Evolutionary conservation across 1,140 invertebrate species (phyloP), one percentile per base, ranked within the genome.

Genomic region (Drosophila kohkoa): DNA sequence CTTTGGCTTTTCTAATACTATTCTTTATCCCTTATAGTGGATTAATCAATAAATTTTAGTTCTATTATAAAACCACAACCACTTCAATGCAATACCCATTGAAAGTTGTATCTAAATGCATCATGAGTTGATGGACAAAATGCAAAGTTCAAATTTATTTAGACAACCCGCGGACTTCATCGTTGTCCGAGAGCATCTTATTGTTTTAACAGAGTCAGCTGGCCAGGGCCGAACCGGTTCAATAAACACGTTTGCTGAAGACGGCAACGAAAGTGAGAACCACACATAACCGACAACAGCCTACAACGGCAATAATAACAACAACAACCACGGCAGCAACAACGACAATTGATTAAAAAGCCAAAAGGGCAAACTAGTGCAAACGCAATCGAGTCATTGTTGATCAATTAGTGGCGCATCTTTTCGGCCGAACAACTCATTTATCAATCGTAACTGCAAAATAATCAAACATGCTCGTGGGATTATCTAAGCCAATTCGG

Each of bases 151-250:
- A n/a, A 43, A 43, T 13, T 43, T n/a, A 13, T 43, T 43, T 43
- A 13, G n/a, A 43, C 41, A 43, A 13, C 11, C 41, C 41, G 11
- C 41, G 41, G 11, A 43, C 11, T 5, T 13, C n/a, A 41, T 57
- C 48, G 16, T 67, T 66, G 49, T 68, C 57, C 54, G 43, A 52
- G 64, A 54, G 63, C 57, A 35, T 48, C 30, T 45, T 11, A 30
- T 8, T 83, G 74, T 78, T 49, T 57, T 71, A 86, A 83, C 68
- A 73, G 59, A 83, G 75, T 82, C 72, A 79, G 72, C 76, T 82
- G 74, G 78, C 76, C 78, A 71, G 64, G 81, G 60, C 74, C 82
- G 72, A 71, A 87, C 83, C 83, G 83, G 83, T 87, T 88, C 77
- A 79, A 75, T 83, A 87, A 87, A 88, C 59, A 70, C 49, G 67